Conservation (phyloP, 2,888 invertebrate genomes). For the Adelognathus sp. region DNA sequence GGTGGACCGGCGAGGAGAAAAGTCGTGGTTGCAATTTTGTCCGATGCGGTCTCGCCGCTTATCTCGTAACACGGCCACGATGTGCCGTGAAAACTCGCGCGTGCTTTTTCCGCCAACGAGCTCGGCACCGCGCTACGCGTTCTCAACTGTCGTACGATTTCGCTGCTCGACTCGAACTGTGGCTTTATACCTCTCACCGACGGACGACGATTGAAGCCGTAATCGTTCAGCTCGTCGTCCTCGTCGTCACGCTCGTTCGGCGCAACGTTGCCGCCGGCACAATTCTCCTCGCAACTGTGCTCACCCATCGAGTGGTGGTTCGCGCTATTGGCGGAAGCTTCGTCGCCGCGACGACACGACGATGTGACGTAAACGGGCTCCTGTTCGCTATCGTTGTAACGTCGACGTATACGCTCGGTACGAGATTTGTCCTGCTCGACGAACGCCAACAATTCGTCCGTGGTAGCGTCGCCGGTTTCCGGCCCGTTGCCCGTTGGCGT, state of each 20-base stretch:
- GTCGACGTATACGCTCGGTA: slow-evolving; percentile 91
- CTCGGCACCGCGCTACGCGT: slow-evolving; percentile 82
- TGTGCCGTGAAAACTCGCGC: slow-evolving; percentile 64
- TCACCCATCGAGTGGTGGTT: neutral
- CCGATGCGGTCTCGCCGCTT: slow-evolving; percentile 13
- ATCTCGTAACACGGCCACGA: slow-evolving; percentile 63
- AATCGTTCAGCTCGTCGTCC: slow-evolving; percentile 95
- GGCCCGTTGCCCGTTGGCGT: slow-evolving; percentile 83
- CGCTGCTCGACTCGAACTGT: slow-evolving; percentile 90
- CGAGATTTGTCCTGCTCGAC: slow-evolving; percentile 92
- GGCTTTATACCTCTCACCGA: slow-evolving; percentile 95
- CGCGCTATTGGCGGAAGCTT: neutral
- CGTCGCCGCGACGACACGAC: slow-evolving; percentile 6
- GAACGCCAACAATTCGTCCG: slow-evolving; percentile 91
- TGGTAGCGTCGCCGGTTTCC: slow-evolving; percentile 75
- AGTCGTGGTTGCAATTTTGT: slow-evolving; percentile 43
- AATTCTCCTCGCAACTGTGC: slow-evolving; percentile 27
- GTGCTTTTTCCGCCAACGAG: slow-evolving; percentile 66
- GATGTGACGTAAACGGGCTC: slow-evolving; percentile 20
- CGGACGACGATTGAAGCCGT: slow-evolving; percentile 94
- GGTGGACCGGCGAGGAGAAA: slow-evolving; percentile 41
- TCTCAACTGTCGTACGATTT: slow-evolving; percentile 91
- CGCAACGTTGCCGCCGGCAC: slow-evolving; percentile 84
- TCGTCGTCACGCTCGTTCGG: slow-evolving; percentile 90
- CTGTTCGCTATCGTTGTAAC: slow-evolving; percentile 81